Evolutionary conservation across 2,113 vertebrate genomes (phyloP).

Genomic region (Hiodon tergisus): DNA sequence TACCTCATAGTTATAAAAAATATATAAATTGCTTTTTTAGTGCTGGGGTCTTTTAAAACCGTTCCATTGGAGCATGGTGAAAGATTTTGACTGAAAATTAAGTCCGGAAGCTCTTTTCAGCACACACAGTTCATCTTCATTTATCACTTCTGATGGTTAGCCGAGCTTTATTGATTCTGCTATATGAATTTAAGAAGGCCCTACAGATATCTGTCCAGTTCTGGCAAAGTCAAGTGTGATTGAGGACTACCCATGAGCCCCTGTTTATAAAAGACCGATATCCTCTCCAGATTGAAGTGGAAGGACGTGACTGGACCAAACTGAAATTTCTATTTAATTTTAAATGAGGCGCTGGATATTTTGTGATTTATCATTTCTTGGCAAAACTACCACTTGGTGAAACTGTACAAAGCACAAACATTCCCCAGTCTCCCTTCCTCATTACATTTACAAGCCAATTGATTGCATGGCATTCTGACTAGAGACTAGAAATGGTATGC

Average conservation of each 20-base stretch:
- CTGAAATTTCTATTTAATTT: no score
- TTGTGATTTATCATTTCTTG: no score
- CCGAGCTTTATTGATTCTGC: conserved; percentile 2
- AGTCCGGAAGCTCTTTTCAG: not conserved
- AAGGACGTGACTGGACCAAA: not conserved
- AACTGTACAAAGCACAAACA: no score
- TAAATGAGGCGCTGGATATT: no score
- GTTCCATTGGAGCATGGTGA: not conserved
- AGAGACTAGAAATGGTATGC: no score
- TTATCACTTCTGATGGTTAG: not conserved
- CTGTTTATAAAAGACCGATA: not conserved
- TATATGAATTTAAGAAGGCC: not conserved
- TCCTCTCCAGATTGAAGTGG: not conserved
- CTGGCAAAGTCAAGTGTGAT: not conserved
- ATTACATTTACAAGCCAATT: no score
- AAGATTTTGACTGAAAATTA: conserved; percentile 1
- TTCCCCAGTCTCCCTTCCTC: no score
- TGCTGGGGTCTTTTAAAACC: not conserved
- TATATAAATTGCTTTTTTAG: not conserved
- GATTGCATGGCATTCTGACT: no score
- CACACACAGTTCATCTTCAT: not conserved
- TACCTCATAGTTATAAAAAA: not conserved
- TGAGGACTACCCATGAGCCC: conserved; percentile 6
- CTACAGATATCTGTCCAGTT: conserved; percentile 11
- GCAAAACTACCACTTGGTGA: no score